Conservation (phyloP, 2,113 vertebrate genomes). For the Condylura cristata region DNA sequence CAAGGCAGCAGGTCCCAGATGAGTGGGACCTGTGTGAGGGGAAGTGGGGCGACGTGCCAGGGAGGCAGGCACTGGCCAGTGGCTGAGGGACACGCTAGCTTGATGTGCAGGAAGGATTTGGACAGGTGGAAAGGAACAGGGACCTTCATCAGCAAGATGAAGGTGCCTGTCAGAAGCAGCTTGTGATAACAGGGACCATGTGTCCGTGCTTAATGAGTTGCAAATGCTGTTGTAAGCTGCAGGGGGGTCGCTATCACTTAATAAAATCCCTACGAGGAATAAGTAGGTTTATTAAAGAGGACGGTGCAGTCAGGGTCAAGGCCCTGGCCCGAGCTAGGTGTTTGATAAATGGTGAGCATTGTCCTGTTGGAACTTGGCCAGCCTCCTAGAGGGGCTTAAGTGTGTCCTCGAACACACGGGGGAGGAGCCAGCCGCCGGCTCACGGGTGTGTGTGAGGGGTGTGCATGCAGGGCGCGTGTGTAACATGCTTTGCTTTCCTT, state of each 20-base stretch:
- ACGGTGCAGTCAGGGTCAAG: background rate
- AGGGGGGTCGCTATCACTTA: background rate
- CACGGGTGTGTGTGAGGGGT: too few species aligned
- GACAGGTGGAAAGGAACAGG: background rate
- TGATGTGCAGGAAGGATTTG: background rate
- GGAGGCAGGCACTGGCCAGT: background rate
- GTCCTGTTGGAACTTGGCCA: background rate
- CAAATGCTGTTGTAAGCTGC: background rate
- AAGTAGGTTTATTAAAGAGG: background rate
- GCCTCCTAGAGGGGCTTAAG: background rate
- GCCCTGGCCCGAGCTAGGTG: background rate
- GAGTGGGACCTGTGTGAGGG: fast-evolving
- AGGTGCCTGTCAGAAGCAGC: background rate
- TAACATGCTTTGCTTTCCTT: background rate
- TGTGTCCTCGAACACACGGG: background rate
- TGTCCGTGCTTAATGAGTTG: background rate
- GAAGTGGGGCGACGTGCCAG: background rate
- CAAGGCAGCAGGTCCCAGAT: too few species aligned
- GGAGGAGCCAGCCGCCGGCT: background rate
- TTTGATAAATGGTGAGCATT: background rate
- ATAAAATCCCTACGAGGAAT: background rate
- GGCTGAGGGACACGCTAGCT: background rate
- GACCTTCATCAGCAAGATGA: background rate
- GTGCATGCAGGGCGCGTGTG: too few species aligned
- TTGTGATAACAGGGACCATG: background rate